phyloP scores from a whole-genome alignment of 2,113 vertebrate species.

The Archocentrus centrarchus region DNA sequence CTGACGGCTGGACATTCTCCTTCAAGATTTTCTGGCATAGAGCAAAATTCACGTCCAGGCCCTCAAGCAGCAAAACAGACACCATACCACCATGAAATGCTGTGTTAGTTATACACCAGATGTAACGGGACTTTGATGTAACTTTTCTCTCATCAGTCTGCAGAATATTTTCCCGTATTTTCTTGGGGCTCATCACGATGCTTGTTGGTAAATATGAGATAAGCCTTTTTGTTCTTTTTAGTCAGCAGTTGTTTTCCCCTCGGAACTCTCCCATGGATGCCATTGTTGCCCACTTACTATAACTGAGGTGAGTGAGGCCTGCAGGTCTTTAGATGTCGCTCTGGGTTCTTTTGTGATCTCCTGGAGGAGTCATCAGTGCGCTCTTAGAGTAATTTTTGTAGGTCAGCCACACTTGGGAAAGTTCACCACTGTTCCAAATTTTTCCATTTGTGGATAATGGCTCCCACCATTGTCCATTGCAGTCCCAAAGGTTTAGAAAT shows the following conservation, averaged over 20 bases:
- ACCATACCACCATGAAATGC: neutral
- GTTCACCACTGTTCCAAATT: no score
- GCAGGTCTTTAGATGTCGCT: no score
- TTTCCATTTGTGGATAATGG: slow-evolving; percentile 7
- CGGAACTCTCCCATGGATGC: neutral
- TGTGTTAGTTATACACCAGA: neutral
- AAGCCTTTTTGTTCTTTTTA: neutral
- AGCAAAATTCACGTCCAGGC: neutral
- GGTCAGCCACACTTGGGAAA: no score
- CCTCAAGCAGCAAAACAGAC: neutral
- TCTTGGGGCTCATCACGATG: neutral
- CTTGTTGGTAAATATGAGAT: neutral
- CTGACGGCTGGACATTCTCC: fast-evolving
- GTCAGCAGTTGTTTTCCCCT: neutral
- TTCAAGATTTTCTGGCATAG: neutral
- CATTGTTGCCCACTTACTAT: no score
- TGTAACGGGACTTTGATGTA: neutral
- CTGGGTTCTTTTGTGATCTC: neutral
- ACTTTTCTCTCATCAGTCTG: neutral
- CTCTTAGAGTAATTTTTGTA: no score
- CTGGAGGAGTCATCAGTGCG: no score
- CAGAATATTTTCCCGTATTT: neutral
- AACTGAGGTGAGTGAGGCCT: no score
- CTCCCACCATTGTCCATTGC: neutral
- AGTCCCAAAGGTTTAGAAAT: neutral